Percentiles rank a stretch among this genome's conserved stretches.
These are phyloP conservation scores for Melanargia galathea DNA, from an alignment of 2,888 invertebrate genomes.

Conservation along the genomic window DNA sequence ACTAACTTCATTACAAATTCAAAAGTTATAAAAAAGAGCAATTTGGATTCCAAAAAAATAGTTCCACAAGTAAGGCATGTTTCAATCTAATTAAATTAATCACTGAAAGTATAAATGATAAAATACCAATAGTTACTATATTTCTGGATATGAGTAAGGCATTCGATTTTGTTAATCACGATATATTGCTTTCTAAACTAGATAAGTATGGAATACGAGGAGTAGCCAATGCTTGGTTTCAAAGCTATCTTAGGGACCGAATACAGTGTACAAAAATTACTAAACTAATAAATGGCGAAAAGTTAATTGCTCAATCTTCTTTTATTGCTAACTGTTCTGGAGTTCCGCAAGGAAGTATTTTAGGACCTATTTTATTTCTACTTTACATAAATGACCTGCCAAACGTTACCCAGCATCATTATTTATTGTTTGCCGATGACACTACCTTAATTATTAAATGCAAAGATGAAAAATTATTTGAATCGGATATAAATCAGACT, in stretches of 20 bases:
- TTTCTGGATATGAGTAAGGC: background rate
- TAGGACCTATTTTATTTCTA: background rate
- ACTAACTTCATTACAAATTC: too few relatives aligned
- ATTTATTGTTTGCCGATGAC: too few relatives aligned
- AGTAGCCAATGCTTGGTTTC: too few relatives aligned
- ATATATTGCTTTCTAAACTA: background rate
- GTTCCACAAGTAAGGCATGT: background rate
- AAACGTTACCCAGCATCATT: too few relatives aligned
- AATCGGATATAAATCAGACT: too few relatives aligned
- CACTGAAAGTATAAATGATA: background rate
- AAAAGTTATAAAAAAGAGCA: too few relatives aligned
- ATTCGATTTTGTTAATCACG: background rate
- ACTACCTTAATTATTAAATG: too few relatives aligned
- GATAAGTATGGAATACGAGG: too few relatives aligned
- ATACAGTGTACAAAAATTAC: background rate
- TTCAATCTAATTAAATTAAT: background rate
- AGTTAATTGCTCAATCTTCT: background rate
- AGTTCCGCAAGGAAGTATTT: too few relatives aligned
- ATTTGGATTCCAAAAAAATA: too few relatives aligned
- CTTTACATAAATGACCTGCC: background rate
- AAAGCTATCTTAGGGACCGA: background rate
- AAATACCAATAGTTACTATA: background rate
- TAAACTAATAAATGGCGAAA: background rate
- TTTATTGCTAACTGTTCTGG: background rate
- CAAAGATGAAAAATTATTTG: too few relatives aligned